These are phyloP conservation scores for Cylindroiulus punctatus DNA, from an alignment of 2,888 invertebrate species.

Conservation along the genomic window DNA sequence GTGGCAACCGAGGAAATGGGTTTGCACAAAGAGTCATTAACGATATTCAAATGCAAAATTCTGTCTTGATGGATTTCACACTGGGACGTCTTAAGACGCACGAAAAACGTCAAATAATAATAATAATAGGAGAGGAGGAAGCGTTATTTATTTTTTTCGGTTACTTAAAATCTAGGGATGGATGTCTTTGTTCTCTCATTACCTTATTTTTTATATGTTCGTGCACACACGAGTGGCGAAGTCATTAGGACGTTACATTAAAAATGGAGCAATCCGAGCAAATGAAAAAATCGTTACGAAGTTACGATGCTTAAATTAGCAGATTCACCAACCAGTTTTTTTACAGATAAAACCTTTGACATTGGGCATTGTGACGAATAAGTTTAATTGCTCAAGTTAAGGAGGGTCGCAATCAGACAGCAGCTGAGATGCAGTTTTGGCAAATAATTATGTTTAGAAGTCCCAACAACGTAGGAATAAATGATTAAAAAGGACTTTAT, in stretches of 20 bases:
- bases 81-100: slow-evolving; percentile 23
- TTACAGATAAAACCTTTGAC: background rate
- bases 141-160: background rate
- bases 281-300: background rate
- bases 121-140: background rate
- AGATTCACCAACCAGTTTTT: background rate
- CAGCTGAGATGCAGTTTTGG: too few species aligned
- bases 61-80: slow-evolving; percentile 32
- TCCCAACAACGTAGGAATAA: too few species aligned
- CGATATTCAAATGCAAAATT: slow-evolving; percentile 20
- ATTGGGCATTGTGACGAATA: background rate
- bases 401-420: too few species aligned
- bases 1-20: slow-evolving; percentile 28
- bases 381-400: background rate
- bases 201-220: background rate
- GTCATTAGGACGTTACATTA: slow-evolving; percentile 28
- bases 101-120: slow-evolving; percentile 22
- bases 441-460: too few species aligned
- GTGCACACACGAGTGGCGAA: background rate
- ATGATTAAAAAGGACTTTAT: too few species aligned
- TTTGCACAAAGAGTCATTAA: slow-evolving; percentile 20
- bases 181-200: slow-evolving; percentile 34
- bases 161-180: background rate
- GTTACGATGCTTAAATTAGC: background rate
- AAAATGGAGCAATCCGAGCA: slow-evolving; percentile 22